Percentiles rank a stretch among this genome's conserved stretches.
These are phyloP conservation scores for Pseudomyrmex gracilis DNA, from an alignment of 1,140 invertebrate genomes.

Conservation along the genomic window DNA sequence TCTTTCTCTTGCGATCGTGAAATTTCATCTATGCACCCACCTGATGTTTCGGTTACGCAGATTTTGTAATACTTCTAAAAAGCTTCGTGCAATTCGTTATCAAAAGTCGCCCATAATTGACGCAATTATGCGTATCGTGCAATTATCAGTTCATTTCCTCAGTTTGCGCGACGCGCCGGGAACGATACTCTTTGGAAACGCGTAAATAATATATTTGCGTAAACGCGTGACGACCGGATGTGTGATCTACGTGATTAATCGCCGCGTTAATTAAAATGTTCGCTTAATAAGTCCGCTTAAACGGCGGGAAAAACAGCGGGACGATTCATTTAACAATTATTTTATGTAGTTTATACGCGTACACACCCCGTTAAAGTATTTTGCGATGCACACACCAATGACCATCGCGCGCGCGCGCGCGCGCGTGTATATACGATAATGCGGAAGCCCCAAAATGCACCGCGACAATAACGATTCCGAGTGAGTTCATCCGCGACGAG, in stretches of 20 bases:
- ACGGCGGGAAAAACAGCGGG: conserved; percentile 69
- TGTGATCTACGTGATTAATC: conserved; percentile 75
- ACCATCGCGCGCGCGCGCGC: neutral
- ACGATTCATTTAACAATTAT: conserved; percentile 76
- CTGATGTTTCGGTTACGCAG: conserved; percentile 5
- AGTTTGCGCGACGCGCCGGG: conserved; percentile 8
- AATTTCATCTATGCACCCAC: conserved; percentile 60
- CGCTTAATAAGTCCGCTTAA: conserved; percentile 72
- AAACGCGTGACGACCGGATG: conserved; percentile 57
- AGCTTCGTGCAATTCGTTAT: conserved; percentile 36
- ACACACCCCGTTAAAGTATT: conserved; percentile 47
- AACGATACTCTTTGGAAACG: conserved; percentile 54
- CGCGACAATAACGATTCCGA: conserved; percentile 46
- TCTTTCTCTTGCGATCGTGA: conserved; percentile 39
- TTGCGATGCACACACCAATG: conserved; percentile 24
- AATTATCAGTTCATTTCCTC: conserved; percentile 56
- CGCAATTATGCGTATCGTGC: conserved; percentile 42
- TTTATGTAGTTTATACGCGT: conserved; percentile 65
- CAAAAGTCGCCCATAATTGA: conserved; percentile 51
- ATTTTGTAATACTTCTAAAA: conserved; percentile 25
- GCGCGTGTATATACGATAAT: conserved; percentile 49
- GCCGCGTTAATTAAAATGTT: conserved; percentile 74
- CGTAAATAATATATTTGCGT: conserved; percentile 62
- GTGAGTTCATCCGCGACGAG: neutral
- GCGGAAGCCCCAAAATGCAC: conserved; percentile 60